These are phyloP conservation scores for Thereva unica DNA, from an alignment of 2,888 invertebrate species.

Conservation along the genomic window DNA sequence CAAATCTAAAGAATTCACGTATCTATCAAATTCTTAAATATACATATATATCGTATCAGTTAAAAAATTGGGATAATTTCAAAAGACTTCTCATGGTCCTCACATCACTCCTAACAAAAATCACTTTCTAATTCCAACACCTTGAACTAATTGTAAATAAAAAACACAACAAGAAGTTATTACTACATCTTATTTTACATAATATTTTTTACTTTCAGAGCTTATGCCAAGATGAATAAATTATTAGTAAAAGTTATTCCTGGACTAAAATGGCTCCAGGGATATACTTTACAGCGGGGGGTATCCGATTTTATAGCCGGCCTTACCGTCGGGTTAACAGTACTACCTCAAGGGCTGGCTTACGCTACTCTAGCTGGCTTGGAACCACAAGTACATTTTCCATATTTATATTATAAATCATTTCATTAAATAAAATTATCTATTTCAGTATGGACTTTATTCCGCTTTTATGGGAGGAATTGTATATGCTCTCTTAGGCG, in stretches of 20 bases:
- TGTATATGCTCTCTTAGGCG: slow-evolving; percentile 87
- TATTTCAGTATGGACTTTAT: slow-evolving; percentile 83
- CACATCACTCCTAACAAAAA: too few relatives aligned
- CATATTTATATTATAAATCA: slow-evolving; percentile 2
- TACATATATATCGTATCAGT: too few relatives aligned
- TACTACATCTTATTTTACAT: too few relatives aligned
- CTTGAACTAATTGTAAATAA: too few relatives aligned
- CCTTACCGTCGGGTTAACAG: slow-evolving; percentile 88
- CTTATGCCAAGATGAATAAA: neutral
- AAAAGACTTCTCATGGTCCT: too few relatives aligned
- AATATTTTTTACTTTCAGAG: too few relatives aligned
- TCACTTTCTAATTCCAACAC: too few relatives aligned
- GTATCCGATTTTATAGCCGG: slow-evolving; percentile 88
- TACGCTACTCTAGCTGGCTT: slow-evolving; percentile 89
- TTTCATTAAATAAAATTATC: neutral
- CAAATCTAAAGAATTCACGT: too few relatives aligned
- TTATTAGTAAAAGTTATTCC: slow-evolving; percentile 48
- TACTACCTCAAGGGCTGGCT: slow-evolving; percentile 90
- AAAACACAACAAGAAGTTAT: too few relatives aligned
- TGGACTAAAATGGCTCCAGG: slow-evolving; percentile 71
- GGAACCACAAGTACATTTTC: slow-evolving; percentile 71
- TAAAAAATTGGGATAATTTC: too few relatives aligned
- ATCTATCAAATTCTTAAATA: too few relatives aligned
- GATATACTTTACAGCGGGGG: slow-evolving; percentile 75
- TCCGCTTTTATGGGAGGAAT: slow-evolving; percentile 94